phyloP scores from a whole-genome alignment of 2,797 vertebrate species.

The Peromyscus nudipes region DNA sequence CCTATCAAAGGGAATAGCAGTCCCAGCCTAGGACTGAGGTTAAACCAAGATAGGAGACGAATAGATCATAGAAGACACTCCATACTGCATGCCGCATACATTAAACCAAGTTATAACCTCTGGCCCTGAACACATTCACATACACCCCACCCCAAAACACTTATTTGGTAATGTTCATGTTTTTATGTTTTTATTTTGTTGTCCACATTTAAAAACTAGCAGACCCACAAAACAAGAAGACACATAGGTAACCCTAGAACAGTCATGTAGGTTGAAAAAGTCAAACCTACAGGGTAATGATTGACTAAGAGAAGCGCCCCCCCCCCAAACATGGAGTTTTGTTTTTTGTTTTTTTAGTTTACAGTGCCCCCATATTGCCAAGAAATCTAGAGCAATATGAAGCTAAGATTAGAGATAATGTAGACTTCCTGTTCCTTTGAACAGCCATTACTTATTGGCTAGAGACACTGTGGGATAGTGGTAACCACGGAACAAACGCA shows the following conservation, averaged over 20 bases:
- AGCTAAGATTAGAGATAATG: background rate
- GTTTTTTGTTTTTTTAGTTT: background rate
- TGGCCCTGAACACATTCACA: background rate
- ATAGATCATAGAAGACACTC: background rate
- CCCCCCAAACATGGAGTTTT: background rate
- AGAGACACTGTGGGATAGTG: background rate
- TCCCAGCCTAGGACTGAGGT: background rate
- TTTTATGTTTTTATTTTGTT: background rate
- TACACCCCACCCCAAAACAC: background rate
- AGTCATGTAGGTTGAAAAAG: background rate
- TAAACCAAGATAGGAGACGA: background rate
- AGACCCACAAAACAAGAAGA: background rate
- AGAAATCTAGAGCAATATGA: background rate
- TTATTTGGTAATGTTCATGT: background rate
- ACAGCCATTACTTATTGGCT: background rate
- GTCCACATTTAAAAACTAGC: slow-evolving; percentile 7
- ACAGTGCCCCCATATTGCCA: background rate
- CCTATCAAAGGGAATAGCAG: background rate
- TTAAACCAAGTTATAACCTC: background rate
- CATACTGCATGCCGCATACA: background rate
- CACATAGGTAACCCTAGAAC: background rate
- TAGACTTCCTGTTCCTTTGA: background rate
- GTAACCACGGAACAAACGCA: background rate
- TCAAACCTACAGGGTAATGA: background rate
- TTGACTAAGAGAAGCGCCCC: background rate